Evolutionary conservation across 2,113 vertebrate species (phyloP).

Genomic region (Ceyx margarethae): DNA sequence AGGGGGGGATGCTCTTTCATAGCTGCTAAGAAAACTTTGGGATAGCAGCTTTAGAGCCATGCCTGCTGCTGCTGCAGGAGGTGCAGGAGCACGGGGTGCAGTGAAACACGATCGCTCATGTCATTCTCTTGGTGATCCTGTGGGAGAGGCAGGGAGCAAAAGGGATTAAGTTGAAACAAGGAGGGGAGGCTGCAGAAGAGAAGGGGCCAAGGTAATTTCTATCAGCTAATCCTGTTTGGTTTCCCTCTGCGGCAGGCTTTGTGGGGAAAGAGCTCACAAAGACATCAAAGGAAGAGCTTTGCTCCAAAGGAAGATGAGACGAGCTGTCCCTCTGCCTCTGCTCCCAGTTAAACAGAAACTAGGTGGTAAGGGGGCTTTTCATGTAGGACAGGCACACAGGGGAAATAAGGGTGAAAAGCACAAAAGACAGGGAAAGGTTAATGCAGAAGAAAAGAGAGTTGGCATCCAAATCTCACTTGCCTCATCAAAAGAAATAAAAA

Average conservation of each 20-base stretch:
- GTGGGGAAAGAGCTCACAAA: constrained; percentile 51
- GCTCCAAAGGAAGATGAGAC: constrained; percentile 25
- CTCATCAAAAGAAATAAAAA: neutral
- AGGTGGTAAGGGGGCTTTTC: neutral
- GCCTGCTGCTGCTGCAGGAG: neutral
- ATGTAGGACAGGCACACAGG: neutral
- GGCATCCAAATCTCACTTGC: neutral
- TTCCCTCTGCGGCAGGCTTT: constrained; percentile 42
- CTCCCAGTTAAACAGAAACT: constrained; percentile 38
- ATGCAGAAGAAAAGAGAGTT: neutral
- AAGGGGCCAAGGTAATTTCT: constrained; percentile 58
- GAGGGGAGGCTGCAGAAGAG: constrained; percentile 30
- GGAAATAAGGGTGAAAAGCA: neutral
- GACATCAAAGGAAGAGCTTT: constrained; percentile 64
- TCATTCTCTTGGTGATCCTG: neutral
- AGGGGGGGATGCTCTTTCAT: neutral
- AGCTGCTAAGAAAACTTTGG: neutral
- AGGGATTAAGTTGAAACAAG: constrained; percentile 50
- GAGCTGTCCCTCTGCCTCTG: neutral
- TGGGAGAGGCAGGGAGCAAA: neutral
- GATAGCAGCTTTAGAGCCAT: neutral
- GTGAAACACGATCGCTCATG: neutral
- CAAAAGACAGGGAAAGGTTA: neutral
- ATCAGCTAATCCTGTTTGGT: constrained; percentile 66
- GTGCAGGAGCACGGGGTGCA: neutral